Percentiles rank a stretch among this genome's conserved stretches.
phyloP scores from a whole-genome alignment of 1,140 invertebrate species.

The Euwallacea fornicatus region DNA sequence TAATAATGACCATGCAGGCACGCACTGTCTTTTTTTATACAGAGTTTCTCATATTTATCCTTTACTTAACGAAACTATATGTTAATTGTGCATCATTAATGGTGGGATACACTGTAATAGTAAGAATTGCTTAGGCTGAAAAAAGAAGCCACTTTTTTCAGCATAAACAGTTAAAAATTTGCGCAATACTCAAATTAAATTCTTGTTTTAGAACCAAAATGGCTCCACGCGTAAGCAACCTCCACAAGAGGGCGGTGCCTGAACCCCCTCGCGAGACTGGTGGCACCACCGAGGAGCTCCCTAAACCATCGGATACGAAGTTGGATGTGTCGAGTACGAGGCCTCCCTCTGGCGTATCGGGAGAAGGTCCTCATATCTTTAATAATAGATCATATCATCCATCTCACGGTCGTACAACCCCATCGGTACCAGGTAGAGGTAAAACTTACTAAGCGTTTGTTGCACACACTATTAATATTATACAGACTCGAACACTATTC shows the following conservation, averaged over 20 bases:
- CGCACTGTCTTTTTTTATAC: neutral
- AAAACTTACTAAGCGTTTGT: neutral
- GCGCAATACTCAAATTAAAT: neutral
- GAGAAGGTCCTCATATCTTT: constrained; percentile 41
- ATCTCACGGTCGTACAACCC: constrained; percentile 42
- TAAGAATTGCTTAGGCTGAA: no score
- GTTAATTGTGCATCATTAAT: neutral
- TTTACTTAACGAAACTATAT: neutral
- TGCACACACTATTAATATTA: neutral
- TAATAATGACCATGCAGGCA: no score
- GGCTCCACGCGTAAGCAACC: constrained; percentile 18
- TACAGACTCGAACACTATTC: neutral
- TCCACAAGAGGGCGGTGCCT: constrained; percentile 23
- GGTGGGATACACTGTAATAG: neutral
- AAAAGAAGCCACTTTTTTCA: no score
- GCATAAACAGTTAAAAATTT: neutral
- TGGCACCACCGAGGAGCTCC: neutral
- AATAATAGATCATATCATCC: constrained; percentile 43
- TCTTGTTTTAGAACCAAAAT: constrained; percentile 23
- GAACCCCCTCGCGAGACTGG: neutral
- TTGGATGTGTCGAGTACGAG: neutral
- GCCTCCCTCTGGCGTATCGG: constrained; percentile 10
- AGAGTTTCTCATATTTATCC: neutral
- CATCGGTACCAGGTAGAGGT: constrained; percentile 40
- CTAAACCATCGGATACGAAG: neutral